Conservation (phyloP, 2,113 vertebrate species). For the Romanogobio albipinnatus region DNA sequence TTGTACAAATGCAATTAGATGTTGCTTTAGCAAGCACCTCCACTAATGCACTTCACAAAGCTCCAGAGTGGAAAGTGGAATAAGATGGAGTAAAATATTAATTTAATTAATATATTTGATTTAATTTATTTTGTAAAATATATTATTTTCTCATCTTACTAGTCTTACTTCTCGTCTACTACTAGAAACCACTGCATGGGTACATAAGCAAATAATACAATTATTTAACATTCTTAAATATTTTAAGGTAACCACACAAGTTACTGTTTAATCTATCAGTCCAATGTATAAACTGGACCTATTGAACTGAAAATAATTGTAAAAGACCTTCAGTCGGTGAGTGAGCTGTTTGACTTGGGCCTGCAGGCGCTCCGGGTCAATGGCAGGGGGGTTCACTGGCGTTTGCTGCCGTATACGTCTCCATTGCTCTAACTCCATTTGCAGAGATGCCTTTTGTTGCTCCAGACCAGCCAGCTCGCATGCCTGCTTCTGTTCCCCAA, state of each 20-base stretch:
- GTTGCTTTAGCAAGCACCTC: background rate
- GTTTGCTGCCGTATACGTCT: conserved; percentile 68
- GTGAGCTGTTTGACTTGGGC: conserved; percentile 88
- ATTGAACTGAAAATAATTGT: background rate
- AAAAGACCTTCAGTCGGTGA: conserved; percentile 86
- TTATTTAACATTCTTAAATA: background rate
- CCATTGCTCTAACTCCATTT: conserved; percentile 79
- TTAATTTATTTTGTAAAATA: background rate
- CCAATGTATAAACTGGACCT: background rate
- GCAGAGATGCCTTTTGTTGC: conserved; percentile 86
- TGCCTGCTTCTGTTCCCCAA: conserved; percentile 80
- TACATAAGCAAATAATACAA: background rate
- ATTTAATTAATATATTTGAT: background rate
- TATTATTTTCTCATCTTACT: background rate
- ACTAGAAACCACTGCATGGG: background rate
- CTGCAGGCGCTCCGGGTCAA: conserved; percentile 68
- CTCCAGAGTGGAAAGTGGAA: background rate
- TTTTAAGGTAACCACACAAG: background rate
- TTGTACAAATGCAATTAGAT: background rate
- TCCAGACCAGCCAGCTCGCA: conserved; percentile 81
- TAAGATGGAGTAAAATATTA: background rate
- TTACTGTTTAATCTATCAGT: background rate
- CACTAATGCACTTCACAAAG: background rate
- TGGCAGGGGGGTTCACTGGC: conserved; percentile 50
- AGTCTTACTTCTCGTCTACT: too few species aligned